Conservation (phyloP, 2,888 invertebrate species). For the Eristalis intricaria region DNA sequence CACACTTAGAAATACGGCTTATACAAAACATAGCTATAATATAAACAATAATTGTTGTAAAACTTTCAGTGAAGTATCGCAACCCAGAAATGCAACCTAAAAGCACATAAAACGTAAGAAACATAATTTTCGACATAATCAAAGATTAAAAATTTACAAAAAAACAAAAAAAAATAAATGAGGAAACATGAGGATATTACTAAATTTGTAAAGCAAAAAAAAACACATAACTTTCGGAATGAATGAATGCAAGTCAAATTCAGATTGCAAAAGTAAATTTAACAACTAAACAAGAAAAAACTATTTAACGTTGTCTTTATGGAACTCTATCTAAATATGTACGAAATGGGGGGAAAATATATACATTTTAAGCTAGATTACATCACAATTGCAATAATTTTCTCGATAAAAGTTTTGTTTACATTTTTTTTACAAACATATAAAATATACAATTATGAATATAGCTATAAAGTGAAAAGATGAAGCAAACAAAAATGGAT, state of each 20-base stretch:
- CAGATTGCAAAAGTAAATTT: constrained; percentile 40
- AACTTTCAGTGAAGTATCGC: constrained; percentile 53
- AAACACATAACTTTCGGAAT: constrained; percentile 28
- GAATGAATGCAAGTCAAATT: constrained; percentile 40
- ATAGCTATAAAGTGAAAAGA: constrained; percentile 34
- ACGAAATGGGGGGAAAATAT: constrained; percentile 36
- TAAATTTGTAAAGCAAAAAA: constrained; percentile 14
- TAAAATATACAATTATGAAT: constrained; percentile 26
- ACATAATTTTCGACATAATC: constrained; percentile 46
- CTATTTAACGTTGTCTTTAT: constrained; percentile 54
- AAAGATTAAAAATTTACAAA: constrained; percentile 13
- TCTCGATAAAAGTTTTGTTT: constrained; percentile 54
- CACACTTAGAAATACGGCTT: constrained; percentile 61
- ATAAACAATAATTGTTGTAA: constrained; percentile 51
- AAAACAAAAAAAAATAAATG: neutral
- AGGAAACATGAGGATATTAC: constrained; percentile 1
- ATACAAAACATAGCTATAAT: constrained; percentile 45
- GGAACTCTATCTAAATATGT: constrained; percentile 42
- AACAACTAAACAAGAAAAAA: constrained; percentile 19
- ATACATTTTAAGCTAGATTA: constrained; percentile 63
- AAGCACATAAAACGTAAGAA: constrained; percentile 22
- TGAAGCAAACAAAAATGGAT: constrained; percentile 13
- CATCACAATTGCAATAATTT: constrained; percentile 69
- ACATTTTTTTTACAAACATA: constrained; percentile 38
- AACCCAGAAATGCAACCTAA: constrained; percentile 27